Evolutionary conservation across 1,140 invertebrate species (phyloP).

Genomic region (Apis cerana): DNA sequence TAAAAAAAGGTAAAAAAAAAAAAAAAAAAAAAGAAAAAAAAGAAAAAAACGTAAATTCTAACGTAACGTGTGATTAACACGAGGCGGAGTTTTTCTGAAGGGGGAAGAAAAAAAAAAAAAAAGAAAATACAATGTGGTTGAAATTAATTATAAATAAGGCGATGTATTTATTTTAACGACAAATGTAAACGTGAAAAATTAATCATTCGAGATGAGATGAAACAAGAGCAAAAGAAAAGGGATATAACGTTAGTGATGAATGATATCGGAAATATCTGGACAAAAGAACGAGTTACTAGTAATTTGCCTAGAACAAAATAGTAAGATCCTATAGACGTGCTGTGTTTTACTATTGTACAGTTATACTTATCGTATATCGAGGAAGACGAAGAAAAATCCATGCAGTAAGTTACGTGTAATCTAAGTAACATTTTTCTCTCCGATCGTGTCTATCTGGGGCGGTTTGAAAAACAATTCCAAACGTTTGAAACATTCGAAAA

Average conservation of each 20-base stretch:
- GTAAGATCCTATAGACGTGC: conserved; percentile 28
- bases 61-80: conserved; percentile 44
- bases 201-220: background rate
- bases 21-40: conserved; percentile 11
- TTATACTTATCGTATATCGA: conserved; percentile 26
- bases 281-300: background rate
- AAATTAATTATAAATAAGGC: background rate
- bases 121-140: background rate
- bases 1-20: conserved; percentile 5
- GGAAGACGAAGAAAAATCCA: background rate
- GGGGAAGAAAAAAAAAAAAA: background rate
- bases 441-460: background rate
- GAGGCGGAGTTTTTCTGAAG: background rate
- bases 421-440: background rate
- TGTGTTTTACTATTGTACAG: conserved; percentile 45
- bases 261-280: background rate
- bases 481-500: background rate
- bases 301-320: conserved; percentile 37
- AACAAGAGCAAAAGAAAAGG: background rate
- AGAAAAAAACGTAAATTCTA: conserved; percentile 30
- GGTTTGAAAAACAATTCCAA: no score
- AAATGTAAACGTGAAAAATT: background rate
- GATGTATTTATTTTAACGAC: conserved; percentile 2
- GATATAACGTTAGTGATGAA: background rate
- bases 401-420: background rate